Evolutionary conservation across 2,888 invertebrate genomes (phyloP), one percentile per base, ranked within the genome.

Genomic region (Drosophila niveifrons): DNA sequence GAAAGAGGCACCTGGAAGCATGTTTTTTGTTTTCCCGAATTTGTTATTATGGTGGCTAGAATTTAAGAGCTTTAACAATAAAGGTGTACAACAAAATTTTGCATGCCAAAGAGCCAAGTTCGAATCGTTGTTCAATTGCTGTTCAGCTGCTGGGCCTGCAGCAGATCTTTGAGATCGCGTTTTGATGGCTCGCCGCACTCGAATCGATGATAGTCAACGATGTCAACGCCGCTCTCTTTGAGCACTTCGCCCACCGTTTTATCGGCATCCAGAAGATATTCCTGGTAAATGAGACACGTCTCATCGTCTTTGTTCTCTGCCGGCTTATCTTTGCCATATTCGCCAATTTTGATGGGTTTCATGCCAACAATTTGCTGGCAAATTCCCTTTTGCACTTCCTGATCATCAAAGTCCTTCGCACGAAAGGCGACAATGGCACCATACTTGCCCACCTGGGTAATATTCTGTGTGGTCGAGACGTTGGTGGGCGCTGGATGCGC

Each of bases 351-450:
- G 39, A 89, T 91, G 0, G 98, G 98, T 82, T 96, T 96, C 94
- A 97, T 95, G 31, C 97, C 98, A 18, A 99, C 97, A 83, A 99
- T 95, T 90, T 99, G 99, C 91, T 98, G 98, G 90, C 98, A 98
- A 7, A 99, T 91, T 87, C 97, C 95, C 79, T 94, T 94, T 15
- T 96, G 96, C 6, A 93, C 73, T 13, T 92, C 91, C 61, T 93
- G 93, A 15, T 90, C 67, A 56, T 93, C 93, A 63, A 93, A 92
- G 48, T 93, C 92, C 1, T 91, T 85, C 0, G 80, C 57, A 90
- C 93, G 94, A 89, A 96, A 95, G 18, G 96, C 96, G 0, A 98
- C 93, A 50, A 98, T 90, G 0, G 97, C 96, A 31, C 97, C 98
- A 91, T 97, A 97, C 93, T 96, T 97, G 51, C 98, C 98, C 13